Evolutionary conservation across 2,888 invertebrate genomes (phyloP).

Genomic region (Sinelater perroti): DNA sequence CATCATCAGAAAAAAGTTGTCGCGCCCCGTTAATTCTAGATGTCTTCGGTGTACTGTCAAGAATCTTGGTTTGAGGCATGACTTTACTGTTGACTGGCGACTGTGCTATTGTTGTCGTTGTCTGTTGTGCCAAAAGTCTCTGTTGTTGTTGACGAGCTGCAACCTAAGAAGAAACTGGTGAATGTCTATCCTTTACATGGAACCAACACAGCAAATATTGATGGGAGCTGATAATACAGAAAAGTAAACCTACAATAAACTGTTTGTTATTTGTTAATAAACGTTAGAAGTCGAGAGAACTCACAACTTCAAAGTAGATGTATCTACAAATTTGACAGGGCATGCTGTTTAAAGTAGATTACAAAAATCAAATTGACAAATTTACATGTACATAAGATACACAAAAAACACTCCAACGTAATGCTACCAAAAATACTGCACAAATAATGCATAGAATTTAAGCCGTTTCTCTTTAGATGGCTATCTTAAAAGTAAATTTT

Average conservation of each 20-base stretch:
- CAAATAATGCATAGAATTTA: conserved; percentile 12
- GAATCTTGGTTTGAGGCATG: conserved; percentile 47
- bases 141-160: conserved; percentile 74
- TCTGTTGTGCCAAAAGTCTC: conserved; percentile 66
- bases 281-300: conserved; percentile 39
- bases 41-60: conserved; percentile 52
- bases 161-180: too few relatives aligned
- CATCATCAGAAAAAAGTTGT: conserved; percentile 57
- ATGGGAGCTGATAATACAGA: too few relatives aligned
- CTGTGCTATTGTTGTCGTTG: conserved; percentile 55
- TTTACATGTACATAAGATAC: conserved; percentile 2
- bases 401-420: conserved; percentile 5
- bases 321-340: conserved; percentile 4
- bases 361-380: conserved; percentile 16
- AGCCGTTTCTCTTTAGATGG: too few relatives aligned
- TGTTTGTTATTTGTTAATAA: conserved; percentile 26
- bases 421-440: conserved; percentile 13
- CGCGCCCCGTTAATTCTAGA: conserved; percentile 59
- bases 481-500: too few relatives aligned
- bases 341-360: conserved; percentile 16
- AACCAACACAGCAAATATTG: too few relatives aligned
- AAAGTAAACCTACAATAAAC: conserved; percentile 6
- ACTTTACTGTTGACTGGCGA: conserved; percentile 44
- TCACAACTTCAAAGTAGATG: too few relatives aligned
- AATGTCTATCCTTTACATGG: too few relatives aligned